These are phyloP conservation scores for Acronicta alni DNA, from an alignment of 2,888 invertebrate genomes.

Conservation along the genomic window DNA sequence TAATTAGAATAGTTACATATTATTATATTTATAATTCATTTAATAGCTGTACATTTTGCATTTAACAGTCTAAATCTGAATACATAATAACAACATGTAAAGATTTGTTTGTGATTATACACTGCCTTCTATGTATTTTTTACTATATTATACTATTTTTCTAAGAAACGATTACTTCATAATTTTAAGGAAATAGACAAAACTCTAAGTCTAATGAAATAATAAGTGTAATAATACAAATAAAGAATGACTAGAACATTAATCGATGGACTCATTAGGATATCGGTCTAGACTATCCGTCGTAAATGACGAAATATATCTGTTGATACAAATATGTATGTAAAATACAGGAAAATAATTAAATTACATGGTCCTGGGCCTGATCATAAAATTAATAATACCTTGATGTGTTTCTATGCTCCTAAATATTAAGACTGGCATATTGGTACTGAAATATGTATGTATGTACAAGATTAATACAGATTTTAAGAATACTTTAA, in stretches of 20 bases:
- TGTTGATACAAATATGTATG: background rate
- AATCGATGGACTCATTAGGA: conserved; percentile 13
- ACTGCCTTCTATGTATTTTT: conserved; percentile 17
- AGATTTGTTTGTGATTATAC: conserved; percentile 32
- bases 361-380: background rate
- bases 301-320: no score
- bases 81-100: conserved; percentile 39
- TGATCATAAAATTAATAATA: no score
- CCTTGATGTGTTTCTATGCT: no score
- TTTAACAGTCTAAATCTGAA: conserved; percentile 35
- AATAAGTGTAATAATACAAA: conserved; percentile 17
- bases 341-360: no score
- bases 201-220: conserved; percentile 17
- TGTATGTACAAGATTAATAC: no score
- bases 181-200: conserved; percentile 12
- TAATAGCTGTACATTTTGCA: conserved; percentile 28
- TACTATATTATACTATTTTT: conserved; percentile 20
- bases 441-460: no score
- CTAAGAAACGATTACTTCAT: conserved; percentile 35
- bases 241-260: conserved; percentile 43
- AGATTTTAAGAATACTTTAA: no score
- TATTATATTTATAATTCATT: background rate
- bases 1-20: conserved; percentile 8
- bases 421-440: no score
- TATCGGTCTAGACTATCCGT: no score